Evolutionary conservation across 2,113 vertebrate species (phyloP).

Genomic region (Oenanthe oenanthe): DNA sequence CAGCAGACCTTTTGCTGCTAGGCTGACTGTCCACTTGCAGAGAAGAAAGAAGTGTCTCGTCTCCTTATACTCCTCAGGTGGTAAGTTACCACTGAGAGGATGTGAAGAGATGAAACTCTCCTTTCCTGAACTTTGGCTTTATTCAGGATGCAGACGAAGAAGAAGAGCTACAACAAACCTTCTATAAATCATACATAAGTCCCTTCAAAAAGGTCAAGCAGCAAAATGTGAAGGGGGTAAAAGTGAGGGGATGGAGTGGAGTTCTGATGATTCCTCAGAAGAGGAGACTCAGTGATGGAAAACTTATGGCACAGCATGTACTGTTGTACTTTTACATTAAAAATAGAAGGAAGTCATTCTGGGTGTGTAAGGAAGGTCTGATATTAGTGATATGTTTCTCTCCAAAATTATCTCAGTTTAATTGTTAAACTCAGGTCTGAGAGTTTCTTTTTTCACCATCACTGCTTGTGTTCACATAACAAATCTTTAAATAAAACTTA

Average conservation of each 20-base stretch:
- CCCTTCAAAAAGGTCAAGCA: conserved; percentile 17
- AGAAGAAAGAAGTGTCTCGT: neutral
- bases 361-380: neutral
- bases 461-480: neutral
- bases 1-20: neutral
- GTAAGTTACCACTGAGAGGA: conserved; percentile 10
- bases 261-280: neutral
- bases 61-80: conserved; percentile 10
- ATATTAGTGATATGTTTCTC: neutral
- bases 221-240: neutral
- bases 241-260: neutral
- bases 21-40: conserved; percentile 2
- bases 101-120: neutral
- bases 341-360: neutral
- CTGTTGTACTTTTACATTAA: neutral
- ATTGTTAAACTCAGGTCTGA: neutral
- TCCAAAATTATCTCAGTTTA: neutral
- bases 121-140: conserved; percentile 45
- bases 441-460: neutral
- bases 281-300: neutral
- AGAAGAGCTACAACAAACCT: neutral
- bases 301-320: neutral
- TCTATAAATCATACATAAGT: conserved; percentile 33
- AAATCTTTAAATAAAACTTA: conserved; percentile 35
- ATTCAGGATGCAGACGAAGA: neutral